phyloP scores from a whole-genome alignment of 2,113 vertebrate species.

The Notothenia rossii region DNA sequence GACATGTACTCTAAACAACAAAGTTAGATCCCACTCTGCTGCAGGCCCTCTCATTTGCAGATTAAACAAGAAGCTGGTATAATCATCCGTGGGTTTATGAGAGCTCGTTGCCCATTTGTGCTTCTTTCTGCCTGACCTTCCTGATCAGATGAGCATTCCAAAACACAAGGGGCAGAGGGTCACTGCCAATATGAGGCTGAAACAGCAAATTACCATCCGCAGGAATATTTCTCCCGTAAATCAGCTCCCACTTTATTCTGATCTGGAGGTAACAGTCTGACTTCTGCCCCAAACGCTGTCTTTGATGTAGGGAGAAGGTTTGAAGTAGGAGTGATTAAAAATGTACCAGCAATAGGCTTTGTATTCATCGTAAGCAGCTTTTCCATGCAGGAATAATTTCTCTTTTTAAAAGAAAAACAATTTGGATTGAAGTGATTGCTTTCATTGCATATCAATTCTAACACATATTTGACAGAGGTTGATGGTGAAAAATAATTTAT shows the following conservation, averaged over 20 bases:
- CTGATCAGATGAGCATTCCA: conserved; percentile 64
- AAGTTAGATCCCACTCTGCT: conserved; percentile 3
- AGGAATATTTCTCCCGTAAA: conserved; percentile 65
- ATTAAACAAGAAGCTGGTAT: conserved; percentile 52
- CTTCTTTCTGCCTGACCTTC: conserved; percentile 35
- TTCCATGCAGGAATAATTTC: conserved; percentile 32
- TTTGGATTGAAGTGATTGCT: conserved; percentile 10
- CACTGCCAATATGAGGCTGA: conserved; percentile 22
- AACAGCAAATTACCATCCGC: conserved; percentile 57
- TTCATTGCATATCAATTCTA: conserved; percentile 42
- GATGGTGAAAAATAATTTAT: conserved; percentile 40
- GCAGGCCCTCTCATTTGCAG: conserved; percentile 34
- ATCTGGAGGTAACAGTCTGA: conserved; percentile 50
- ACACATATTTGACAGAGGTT: conserved; percentile 18
- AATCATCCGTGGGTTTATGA: conserved; percentile 48
- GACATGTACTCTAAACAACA: neutral
- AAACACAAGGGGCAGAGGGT: conserved; percentile 46
- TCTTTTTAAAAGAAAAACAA: neutral
- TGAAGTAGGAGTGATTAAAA: conserved; percentile 62
- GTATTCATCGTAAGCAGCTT: conserved; percentile 4
- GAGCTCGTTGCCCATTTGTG: conserved; percentile 34
- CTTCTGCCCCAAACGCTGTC: conserved; percentile 50
- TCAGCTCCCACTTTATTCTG: conserved; percentile 48
- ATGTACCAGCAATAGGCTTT: conserved; percentile 39
- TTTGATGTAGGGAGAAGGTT: conserved; percentile 67